These are phyloP conservation scores for Halcyon leucocephala DNA, from an alignment of 2,797 vertebrate genomes.

Conservation along the genomic window DNA sequence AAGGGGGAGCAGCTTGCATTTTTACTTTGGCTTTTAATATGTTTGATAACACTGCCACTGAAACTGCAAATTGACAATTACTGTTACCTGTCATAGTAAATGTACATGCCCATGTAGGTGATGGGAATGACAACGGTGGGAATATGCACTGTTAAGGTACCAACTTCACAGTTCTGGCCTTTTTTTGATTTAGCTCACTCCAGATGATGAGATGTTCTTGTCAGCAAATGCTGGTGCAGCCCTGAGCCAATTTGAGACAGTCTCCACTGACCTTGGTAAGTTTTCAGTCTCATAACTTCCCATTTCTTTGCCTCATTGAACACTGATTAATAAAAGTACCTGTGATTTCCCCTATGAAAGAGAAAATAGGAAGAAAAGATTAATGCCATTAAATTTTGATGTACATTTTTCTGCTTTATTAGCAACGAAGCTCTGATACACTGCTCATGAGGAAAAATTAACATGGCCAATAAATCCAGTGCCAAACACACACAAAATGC, in stretches of 20 bases:
- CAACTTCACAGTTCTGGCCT: background rate
- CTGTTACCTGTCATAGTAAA: background rate
- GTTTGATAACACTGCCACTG: background rate
- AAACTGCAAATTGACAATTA: background rate
- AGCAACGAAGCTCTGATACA: background rate
- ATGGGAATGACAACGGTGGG: background rate
- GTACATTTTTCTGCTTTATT: background rate
- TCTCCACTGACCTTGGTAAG: constrained; percentile 90
- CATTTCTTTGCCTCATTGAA: background rate
- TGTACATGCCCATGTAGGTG: background rate
- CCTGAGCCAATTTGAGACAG: constrained; percentile 96
- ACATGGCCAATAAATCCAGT: background rate
- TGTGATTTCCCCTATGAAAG: background rate
- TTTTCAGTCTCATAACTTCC: background rate
- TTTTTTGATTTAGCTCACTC: constrained; percentile 84
- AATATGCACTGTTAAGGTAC: background rate
- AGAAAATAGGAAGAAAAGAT: background rate
- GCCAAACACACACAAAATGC: background rate
- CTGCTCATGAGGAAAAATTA: background rate
- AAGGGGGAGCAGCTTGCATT: background rate
- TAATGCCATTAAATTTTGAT: background rate
- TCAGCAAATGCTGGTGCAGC: constrained; percentile 89
- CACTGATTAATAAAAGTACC: background rate
- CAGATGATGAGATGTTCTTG: constrained; percentile 91
- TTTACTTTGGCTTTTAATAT: background rate